These are phyloP conservation scores for Ophion ellenae DNA, from an alignment of 2,888 invertebrate species.

Conservation along the genomic window DNA sequence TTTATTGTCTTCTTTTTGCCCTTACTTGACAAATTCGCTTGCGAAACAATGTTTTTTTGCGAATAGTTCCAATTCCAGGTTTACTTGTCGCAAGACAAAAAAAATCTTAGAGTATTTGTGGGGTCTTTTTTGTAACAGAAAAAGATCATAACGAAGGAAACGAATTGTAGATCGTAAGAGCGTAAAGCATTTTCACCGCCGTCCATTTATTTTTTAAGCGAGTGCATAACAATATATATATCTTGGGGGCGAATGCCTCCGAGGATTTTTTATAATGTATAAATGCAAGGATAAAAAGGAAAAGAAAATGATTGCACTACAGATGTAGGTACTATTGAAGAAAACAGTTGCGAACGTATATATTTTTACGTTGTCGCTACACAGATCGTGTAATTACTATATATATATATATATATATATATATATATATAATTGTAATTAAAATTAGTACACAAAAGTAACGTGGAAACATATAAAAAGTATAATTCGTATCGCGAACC, in stretches of 20 bases:
- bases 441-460: neutral
- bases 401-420: neutral
- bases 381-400: constrained; percentile 9
- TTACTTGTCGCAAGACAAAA: constrained; percentile 13
- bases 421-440: neutral
- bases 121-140: neutral
- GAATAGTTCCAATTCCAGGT: neutral
- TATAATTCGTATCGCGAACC: neutral
- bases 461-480: neutral
- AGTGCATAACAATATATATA: constrained; percentile 42
- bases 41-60: constrained; percentile 6
- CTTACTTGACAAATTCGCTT: neutral
- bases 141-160: constrained; percentile 11
- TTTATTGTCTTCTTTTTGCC: too few relatives aligned
- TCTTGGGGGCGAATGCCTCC: neutral
- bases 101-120: constrained; percentile 3
- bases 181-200: constrained; percentile 62
- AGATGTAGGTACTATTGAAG: constrained; percentile 14
- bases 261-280: constrained; percentile 32
- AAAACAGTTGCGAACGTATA: constrained; percentile 15
- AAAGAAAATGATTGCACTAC: constrained; percentile 46
- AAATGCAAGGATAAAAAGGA: constrained; percentile 14
- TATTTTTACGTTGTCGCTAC: constrained; percentile 44
- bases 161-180: constrained; percentile 57
- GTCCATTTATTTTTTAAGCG: constrained; percentile 80